Evolutionary conservation across 2,113 vertebrate genomes (phyloP).

Genomic region (Python bivittatus): DNA sequence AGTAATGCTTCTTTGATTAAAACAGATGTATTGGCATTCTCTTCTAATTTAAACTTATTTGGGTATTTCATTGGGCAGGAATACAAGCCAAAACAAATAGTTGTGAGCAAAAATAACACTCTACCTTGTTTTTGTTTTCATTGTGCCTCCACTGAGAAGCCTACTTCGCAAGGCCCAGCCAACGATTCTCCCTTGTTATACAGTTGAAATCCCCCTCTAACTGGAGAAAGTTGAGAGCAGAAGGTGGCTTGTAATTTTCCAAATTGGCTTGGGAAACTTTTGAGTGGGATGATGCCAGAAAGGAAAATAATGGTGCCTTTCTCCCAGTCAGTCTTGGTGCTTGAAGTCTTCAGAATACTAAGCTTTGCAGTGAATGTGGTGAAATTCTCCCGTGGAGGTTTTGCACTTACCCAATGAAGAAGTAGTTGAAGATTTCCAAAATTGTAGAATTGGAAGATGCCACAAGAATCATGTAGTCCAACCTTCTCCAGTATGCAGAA

Average conservation of each 20-base stretch:
- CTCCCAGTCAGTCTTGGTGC: not conserved
- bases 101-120: not conserved
- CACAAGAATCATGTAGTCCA: not conserved
- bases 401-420: not conserved
- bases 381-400: not conserved
- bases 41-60: not conserved
- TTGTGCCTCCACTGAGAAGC: not conserved
- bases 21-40: not conserved
- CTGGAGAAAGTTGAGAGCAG: not conserved
- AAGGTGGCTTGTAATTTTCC: not conserved
- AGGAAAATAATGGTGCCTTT: not conserved
- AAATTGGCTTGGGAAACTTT: accelerated
- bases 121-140: not conserved
- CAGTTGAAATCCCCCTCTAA: accelerated
- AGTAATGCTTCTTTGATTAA: not conserved
- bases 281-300: not conserved
- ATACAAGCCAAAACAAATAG: not conserved
- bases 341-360: not conserved
- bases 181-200: not conserved
- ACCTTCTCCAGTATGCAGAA: not conserved
- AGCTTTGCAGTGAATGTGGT: not conserved
- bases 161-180: not conserved
- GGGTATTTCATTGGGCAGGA: not conserved
- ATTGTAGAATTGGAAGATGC: not conserved
- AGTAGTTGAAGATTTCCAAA: not conserved